phyloP scores from a whole-genome alignment of 2,888 invertebrate species.

The Nephrotoma guestfalica region DNA sequence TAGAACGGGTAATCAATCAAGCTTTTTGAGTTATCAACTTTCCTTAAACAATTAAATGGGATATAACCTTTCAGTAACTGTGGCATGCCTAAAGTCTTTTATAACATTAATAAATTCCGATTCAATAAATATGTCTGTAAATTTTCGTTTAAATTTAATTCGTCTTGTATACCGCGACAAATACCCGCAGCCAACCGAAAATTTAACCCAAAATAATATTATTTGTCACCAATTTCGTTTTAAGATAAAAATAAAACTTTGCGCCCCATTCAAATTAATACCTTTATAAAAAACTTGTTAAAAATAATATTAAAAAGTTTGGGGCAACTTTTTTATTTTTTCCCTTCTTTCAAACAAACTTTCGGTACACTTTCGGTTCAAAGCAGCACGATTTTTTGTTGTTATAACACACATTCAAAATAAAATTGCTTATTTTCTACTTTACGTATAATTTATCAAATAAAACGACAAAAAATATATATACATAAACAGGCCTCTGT shows the following conservation, averaged over 20 bases:
- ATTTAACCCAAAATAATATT: background rate
- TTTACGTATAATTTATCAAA: background rate
- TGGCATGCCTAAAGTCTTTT: background rate
- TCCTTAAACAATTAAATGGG: no score
- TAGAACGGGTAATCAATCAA: no score
- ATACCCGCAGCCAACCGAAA: background rate
- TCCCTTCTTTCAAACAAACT: background rate
- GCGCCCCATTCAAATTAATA: background rate
- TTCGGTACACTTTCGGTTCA: background rate
- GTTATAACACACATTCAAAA: background rate
- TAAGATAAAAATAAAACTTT: background rate
- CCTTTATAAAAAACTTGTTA: background rate
- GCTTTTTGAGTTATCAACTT: no score
- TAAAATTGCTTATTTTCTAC: background rate
- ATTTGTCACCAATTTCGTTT: background rate
- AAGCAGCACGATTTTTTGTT: background rate
- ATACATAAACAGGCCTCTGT: background rate
- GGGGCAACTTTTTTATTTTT: background rate
- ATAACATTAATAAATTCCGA: background rate
- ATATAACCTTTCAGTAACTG: no score
- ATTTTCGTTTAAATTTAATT: background rate
- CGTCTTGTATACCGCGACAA: background rate
- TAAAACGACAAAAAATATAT: background rate
- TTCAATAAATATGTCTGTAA: background rate
- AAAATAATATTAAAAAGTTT: background rate